These are phyloP conservation scores for Ciconia stormi DNA, from an alignment of 2,113 vertebrate species.

Conservation along the genomic window DNA sequence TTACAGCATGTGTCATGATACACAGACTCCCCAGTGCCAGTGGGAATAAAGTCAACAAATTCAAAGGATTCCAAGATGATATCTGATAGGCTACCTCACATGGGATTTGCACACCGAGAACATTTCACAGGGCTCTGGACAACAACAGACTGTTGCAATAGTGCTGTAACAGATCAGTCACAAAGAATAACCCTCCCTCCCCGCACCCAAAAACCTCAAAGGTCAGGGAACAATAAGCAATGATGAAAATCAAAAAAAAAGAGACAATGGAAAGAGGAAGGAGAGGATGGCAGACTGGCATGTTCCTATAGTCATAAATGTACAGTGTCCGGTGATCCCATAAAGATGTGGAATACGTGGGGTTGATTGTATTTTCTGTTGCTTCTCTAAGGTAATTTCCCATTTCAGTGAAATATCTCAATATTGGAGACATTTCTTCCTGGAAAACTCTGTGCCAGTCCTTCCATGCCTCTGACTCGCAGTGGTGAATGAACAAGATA, in stretches of 20 bases:
- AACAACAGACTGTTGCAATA: not conserved
- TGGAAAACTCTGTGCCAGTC: not conserved
- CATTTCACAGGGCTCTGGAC: not conserved
- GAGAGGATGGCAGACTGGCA: fast-evolving
- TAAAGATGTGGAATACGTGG: not conserved
- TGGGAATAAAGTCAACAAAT: not conserved
- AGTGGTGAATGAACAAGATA: not conserved
- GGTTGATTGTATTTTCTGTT: not conserved
- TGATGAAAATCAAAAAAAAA: not conserved
- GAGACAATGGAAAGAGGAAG: not conserved
- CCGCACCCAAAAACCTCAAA: not conserved
- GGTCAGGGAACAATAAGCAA: not conserved
- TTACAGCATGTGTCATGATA: not conserved
- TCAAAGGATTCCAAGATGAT: not conserved
- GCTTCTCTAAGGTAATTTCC: not conserved
- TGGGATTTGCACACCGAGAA: not conserved
- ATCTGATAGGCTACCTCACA: not conserved
- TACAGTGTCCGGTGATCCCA: not conserved
- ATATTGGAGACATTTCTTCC: not conserved
- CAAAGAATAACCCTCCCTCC: not conserved
- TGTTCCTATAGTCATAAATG: not conserved
- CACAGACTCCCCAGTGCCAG: not conserved
- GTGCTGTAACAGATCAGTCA: not conserved
- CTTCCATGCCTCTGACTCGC: not conserved
- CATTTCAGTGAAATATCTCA: not conserved